These are phyloP conservation scores for Cyprinus carpio DNA, from an alignment of 2,113 vertebrate species.

Conservation along the genomic window DNA sequence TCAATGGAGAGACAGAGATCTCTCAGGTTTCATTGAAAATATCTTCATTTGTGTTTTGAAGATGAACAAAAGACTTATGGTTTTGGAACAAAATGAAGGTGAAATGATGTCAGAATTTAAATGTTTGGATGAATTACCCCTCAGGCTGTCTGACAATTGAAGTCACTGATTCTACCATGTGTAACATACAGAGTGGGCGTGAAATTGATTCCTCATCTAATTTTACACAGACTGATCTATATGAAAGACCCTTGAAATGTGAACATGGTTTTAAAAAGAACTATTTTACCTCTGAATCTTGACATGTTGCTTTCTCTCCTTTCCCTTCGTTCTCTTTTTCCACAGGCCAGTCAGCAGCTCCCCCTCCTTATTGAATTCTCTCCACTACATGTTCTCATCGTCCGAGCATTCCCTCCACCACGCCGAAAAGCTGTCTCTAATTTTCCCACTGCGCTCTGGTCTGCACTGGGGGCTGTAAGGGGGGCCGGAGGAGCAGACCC, in stretches of 20 bases:
- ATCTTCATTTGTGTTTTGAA: background rate
- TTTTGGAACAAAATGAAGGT: background rate
- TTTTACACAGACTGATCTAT: constrained; percentile 38
- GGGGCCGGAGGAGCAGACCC: constrained; percentile 53
- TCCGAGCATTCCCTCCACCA: constrained; percentile 58
- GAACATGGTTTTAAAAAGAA: constrained; percentile 56
- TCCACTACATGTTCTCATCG: constrained; percentile 60
- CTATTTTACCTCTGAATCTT: constrained; percentile 51
- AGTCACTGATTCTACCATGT: too few species aligned
- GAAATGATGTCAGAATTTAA: background rate
- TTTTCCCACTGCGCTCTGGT: constrained; percentile 54
- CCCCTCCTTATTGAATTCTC: constrained; percentile 39
- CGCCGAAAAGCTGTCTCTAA: constrained; percentile 57
- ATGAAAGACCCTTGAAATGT: constrained; percentile 36
- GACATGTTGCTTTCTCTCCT: constrained; percentile 33
- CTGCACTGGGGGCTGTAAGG: constrained; percentile 51
- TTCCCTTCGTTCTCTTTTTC: constrained; percentile 41
- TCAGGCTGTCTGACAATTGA: background rate
- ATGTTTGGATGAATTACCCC: background rate
- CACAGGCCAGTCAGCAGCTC: constrained; percentile 51
- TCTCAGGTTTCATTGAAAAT: background rate
- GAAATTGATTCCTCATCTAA: constrained; percentile 19
- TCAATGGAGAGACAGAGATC: background rate
- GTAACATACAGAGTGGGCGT: background rate
- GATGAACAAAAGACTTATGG: background rate